Conservation (phyloP, 2,113 vertebrate species). For the Malurus alboscapulatus region DNA sequence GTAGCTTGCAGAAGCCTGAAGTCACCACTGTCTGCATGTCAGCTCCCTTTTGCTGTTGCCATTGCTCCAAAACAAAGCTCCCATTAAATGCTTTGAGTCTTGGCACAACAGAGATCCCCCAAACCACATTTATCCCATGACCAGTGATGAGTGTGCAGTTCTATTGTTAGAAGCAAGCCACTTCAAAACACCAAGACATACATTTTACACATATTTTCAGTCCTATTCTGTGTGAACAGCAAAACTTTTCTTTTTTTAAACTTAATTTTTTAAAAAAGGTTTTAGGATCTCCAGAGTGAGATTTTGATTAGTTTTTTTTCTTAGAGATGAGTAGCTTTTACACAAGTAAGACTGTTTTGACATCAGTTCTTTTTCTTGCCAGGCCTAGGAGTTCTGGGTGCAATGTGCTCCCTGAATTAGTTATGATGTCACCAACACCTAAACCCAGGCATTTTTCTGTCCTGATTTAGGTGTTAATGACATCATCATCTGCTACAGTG, state of each 20-base stretch:
- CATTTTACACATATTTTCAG: not conserved
- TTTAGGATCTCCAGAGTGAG: not conserved
- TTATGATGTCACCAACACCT: slow-evolving; percentile 36
- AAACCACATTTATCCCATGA: slow-evolving; percentile 47
- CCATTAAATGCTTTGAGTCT: not conserved
- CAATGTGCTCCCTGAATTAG: not conserved
- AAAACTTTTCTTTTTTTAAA: not conserved
- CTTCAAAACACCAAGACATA: slow-evolving; percentile 33
- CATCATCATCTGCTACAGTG: slow-evolving; percentile 23
- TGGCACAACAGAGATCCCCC: not conserved
- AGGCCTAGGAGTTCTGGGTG: not conserved
- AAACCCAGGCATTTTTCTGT: slow-evolving; percentile 20
- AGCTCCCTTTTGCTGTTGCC: not conserved
- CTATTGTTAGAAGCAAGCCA: slow-evolving; percentile 45
- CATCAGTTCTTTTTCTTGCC: not conserved
- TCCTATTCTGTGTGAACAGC: not conserved
- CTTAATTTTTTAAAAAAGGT: not conserved
- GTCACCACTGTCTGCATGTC: not conserved
- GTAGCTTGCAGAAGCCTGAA: slow-evolving; percentile 19
- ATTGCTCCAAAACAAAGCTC: slow-evolving; percentile 16
- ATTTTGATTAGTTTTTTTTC: not conserved
- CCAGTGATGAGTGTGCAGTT: slow-evolving; percentile 48
- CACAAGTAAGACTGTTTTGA: not conserved
- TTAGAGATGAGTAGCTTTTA: not conserved
- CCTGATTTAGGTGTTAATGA: slow-evolving; percentile 54